Evolutionary conservation across 1,140 invertebrate genomes (phyloP), one percentile per base, ranked within the genome.

Genomic region (Triops cancriformis): DNA sequence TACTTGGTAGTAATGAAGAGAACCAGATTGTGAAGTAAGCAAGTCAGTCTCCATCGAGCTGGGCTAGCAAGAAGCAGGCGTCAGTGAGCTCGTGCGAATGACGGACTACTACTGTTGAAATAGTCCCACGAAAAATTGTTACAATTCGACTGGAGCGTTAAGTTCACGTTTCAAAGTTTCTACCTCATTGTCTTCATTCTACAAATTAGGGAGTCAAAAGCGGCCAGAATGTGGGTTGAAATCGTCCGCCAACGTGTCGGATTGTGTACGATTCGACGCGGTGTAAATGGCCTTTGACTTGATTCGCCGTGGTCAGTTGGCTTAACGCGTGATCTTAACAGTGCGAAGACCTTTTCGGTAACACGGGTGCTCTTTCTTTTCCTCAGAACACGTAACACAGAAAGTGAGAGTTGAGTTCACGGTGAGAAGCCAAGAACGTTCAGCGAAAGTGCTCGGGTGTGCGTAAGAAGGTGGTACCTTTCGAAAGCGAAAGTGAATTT

Each of bases 401-500:
- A 64, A 64, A 64, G 51, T 18, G 51, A 64, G 51, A 64, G 51
- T 64, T 64, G 23, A 14, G 51, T 0, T 64, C 23, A 23, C 18
- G 45, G 2, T 10, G 45, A 64, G 0, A 64, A 64, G 51, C 51
- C 18, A 37, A 37, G 31, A 37, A 37, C 31, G 31, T 37, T 37
- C 31, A 64, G 51, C n/a, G 51, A 64, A 64, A 64, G 51, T 64
- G 51, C 18, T 64, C 23, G 14, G n/a, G 14, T 18, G 51, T 64
- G n/a, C 51, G n/a, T 64, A 23, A 0, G 51, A 64, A 64, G 18
- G 51, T 64, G 51, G 51, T 64, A 14, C 18, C 51, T 18, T 64
- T 64, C 14, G 51, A 64, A 64, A 64, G 51, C 51, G 51, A 64
- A 64, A 64, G 51, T 64, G 51, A 64, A 64, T 23, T 64, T n/a